Base-by-base conservation (phyloP, 2,888 invertebrate genomes). In the Micoletzkya japonica region DNA sequence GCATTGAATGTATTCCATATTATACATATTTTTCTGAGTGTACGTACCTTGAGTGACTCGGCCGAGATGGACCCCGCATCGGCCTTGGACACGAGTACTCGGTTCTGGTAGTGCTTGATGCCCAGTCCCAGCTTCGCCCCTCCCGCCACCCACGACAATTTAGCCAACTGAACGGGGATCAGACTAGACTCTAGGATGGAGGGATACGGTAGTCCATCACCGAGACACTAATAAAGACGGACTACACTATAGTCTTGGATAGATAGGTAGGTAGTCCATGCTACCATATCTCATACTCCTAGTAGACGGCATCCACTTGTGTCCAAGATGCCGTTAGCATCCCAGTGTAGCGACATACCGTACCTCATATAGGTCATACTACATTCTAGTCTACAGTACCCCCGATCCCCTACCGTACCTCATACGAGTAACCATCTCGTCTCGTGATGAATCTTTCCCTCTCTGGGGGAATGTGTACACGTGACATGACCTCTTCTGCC, bases 91-190 rank as follows among this genome's bases (percentile, higher is more conserved):
- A 77, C 74, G 14, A 77, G 69, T 49, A 77, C 77, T 37, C 77
- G 76, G 56, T 77, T 77, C 66, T 73, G 74, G 70, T 63, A 73
- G 44, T 77, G 71, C 50, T 73, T 73, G 71, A 77, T 77, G 30
- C 77, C 74, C 56, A 77, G 77, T 17, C 77, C 77, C 59, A 77
- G 75, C 44, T 75, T 73, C 39, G 70, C 71, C 30, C 77, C 77
- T 36, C 70, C 70, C 4, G 71, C 61, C 39, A 68, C 69, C 75
- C 71, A 74, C 49, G 72, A 70, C 72, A 77, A 73, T 57, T 70
- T 75, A 20, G 71, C 74, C 56, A 77, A 56, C 66, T 77, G 63
- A 10, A 68, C 20, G 26, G 26, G 58, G 7, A 17, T n/a, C n/a
- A n/a, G n/a, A n/a, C n/a, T n/a, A n/a, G n/a, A 17, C n/a, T n/a